These are phyloP conservation scores for Nephrocerus scutellatus DNA, from an alignment of 2,888 invertebrate genomes.

Conservation along the genomic window DNA sequence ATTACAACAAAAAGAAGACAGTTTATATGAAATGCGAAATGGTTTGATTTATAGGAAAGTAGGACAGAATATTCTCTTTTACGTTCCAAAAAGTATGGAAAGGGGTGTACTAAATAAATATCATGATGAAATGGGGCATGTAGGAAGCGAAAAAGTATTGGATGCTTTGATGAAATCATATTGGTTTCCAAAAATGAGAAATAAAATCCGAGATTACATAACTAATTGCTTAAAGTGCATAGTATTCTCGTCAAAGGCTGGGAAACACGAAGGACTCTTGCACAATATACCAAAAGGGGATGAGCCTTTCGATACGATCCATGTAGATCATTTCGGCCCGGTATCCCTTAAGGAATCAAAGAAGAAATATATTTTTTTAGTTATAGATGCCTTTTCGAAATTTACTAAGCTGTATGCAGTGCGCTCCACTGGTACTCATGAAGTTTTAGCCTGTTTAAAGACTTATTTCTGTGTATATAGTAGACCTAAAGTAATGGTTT, in stretches of 20 bases:
- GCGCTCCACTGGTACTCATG: no score
- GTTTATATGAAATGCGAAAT: no score
- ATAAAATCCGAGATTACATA: no score
- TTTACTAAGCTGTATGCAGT: no score
- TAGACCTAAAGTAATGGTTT: conserved; percentile 8
- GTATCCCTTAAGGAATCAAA: conserved; percentile 10
- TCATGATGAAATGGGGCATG: conserved; percentile 9
- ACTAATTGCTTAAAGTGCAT: conserved; percentile 11
- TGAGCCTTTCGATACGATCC: conserved; percentile 23
- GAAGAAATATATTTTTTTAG: no score
- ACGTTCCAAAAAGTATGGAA: not conserved
- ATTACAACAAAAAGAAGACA: no score
- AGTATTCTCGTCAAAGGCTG: conserved; percentile 1
- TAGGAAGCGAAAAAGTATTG: conserved; percentile 5
- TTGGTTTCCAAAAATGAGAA: conserved; percentile 11
- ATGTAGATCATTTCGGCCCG: conserved; percentile 13
- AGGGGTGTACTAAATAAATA: no score
- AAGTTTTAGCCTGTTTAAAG: no score
- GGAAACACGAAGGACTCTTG: conserved; percentile 24
- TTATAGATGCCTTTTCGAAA: no score
- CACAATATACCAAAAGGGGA: conserved; percentile 27
- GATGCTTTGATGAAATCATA: conserved; percentile 6
- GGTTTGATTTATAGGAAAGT: conserved; percentile 21
- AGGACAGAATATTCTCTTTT: not conserved
- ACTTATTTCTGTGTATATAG: conserved; percentile 10